phyloP scores from a whole-genome alignment of 2,113 vertebrate genomes.

The Gracilinanus agilis region DNA sequence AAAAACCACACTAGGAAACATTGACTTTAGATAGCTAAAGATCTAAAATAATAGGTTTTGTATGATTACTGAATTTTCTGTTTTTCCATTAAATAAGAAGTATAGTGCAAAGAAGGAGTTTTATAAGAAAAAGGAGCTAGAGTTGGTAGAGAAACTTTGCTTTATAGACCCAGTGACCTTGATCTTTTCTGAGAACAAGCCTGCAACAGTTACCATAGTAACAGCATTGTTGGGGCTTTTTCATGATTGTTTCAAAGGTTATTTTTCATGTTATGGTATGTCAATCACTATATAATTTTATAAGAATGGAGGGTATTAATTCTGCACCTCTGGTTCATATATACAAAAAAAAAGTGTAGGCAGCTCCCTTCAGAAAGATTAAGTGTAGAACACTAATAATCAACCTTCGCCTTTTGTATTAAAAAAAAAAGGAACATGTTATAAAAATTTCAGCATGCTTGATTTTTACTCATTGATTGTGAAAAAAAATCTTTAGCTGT shows the following conservation, averaged over 20 bases:
- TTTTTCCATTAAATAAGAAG: constrained; percentile 39
- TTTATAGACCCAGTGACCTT: constrained; percentile 51
- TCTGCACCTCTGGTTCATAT: constrained; percentile 57
- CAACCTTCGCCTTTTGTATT: constrained; percentile 52
- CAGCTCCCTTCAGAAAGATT: constrained; percentile 64
- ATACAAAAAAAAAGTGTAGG: constrained; percentile 49
- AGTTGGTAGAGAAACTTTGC: constrained; percentile 54
- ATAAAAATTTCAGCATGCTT: constrained; percentile 54
- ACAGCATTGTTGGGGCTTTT: constrained; percentile 67
- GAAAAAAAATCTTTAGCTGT: constrained; percentile 32
- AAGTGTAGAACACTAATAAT: constrained; percentile 43
- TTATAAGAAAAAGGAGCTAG: constrained; percentile 33
- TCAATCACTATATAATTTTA: constrained; percentile 55
- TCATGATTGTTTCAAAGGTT: constrained; percentile 69
- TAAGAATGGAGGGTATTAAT: constrained; percentile 54
- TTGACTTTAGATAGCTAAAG: constrained; percentile 44
- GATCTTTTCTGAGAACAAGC: constrained; percentile 48
- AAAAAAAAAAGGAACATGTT: constrained; percentile 23
- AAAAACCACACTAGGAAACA: constrained; percentile 44
- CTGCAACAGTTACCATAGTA: constrained; percentile 61
- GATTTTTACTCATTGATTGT: constrained; percentile 66
- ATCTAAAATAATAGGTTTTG: constrained; percentile 32
- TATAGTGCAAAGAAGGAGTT: constrained; percentile 39
- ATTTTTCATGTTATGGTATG: constrained; percentile 9
- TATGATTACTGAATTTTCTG: background rate